A percentile compares a stretch with the other conserved stretches of the same genome.
phyloP scores from a whole-genome alignment of 2,113 vertebrate genomes.

The Forbesichthys papilliferus region DNA sequence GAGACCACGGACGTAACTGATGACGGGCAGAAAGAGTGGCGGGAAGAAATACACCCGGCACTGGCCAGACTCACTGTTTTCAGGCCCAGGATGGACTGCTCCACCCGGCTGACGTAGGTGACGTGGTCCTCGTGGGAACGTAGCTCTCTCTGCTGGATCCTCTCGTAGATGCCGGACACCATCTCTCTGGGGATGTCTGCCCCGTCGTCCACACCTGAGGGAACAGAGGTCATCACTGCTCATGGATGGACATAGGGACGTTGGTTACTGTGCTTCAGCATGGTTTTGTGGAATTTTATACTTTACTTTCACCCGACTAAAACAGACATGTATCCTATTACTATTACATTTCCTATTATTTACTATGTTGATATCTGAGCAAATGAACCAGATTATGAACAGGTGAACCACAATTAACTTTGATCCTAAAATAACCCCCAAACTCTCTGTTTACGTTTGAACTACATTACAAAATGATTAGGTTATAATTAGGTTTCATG shows the following conservation, averaged over 20 bases:
- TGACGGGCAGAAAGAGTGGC: conserved; percentile 13
- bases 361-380: too few relatives aligned
- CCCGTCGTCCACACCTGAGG: conserved; percentile 92
- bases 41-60: background rate
- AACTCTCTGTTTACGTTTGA: too few relatives aligned
- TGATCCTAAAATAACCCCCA: too few relatives aligned
- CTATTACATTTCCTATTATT: too few relatives aligned
- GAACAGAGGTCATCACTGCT: conserved; percentile 14
- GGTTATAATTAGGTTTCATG: too few relatives aligned
- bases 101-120: conserved; percentile 97
- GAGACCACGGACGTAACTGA: conserved; percentile 24
- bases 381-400: too few relatives aligned
- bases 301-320: too few relatives aligned
- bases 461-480: too few relatives aligned
- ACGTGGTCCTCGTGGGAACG: conserved; percentile 98
- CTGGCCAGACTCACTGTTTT: conserved; percentile 86
- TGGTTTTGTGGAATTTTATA: too few relatives aligned
- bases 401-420: too few relatives aligned
- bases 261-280: too few relatives aligned
- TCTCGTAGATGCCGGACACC: conserved; percentile 96
- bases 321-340: too few relatives aligned
- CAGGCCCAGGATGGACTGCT: conserved; percentile 97
- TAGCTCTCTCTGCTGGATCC: conserved; percentile 96
- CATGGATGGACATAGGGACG: background rate
- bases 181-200: conserved; percentile 96